These are phyloP conservation scores for Lasioglossum calceatum DNA, from an alignment of 2,888 invertebrate species.

Conservation along the genomic window DNA sequence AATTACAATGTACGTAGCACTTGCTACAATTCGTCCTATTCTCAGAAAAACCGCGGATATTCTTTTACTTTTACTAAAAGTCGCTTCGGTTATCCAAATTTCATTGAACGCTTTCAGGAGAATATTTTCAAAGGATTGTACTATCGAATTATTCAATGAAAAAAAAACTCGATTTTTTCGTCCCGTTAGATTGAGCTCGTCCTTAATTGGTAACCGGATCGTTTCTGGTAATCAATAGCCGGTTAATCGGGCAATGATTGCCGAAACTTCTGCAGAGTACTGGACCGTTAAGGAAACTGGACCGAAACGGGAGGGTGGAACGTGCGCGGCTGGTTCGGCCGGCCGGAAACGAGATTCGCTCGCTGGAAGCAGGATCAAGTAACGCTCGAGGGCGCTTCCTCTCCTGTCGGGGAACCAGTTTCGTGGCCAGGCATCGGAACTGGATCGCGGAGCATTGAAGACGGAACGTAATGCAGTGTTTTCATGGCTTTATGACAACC, in stretches of 20 bases:
- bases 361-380: conserved; percentile 32
- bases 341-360: conserved; percentile 33
- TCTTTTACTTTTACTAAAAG: too few relatives aligned
- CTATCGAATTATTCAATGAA: too few relatives aligned
- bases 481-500: conserved; percentile 42
- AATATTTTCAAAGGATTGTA: neutral
- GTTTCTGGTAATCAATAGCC: neutral
- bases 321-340: neutral
- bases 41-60: too few relatives aligned
- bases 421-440: conserved; percentile 33
- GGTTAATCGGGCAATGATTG: neutral
- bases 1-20: too few relatives aligned
- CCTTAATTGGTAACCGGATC: neutral
- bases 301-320: conserved; percentile 16
- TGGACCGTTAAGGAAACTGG: neutral
- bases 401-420: conserved; percentile 31
- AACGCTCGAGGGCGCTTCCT: conserved; percentile 37
- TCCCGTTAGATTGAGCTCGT: neutral
- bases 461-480: conserved; percentile 38
- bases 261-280: neutral
- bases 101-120: neutral
- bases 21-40: too few relatives aligned
- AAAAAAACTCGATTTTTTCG: too few relatives aligned
- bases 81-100: too few relatives aligned
- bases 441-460: conserved; percentile 19